phyloP scores from a whole-genome alignment of 1,140 invertebrate species.

The Caerostris extrusa region DNA sequence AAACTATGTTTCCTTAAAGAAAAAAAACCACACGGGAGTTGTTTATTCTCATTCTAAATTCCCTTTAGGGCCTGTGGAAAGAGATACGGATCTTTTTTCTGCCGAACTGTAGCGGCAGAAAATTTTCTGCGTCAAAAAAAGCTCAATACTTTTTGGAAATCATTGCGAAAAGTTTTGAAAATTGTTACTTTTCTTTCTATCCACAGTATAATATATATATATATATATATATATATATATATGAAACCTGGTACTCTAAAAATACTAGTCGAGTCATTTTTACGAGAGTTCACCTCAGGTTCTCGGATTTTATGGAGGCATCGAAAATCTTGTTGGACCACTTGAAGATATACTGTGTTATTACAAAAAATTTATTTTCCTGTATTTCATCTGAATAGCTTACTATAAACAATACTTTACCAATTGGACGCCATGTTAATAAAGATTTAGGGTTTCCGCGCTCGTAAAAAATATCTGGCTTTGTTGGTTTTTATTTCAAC shows the following conservation, averaged over 20 bases:
- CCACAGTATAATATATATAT: neutral
- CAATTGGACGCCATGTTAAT: neutral
- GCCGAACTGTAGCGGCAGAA: neutral
- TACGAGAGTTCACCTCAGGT: neutral
- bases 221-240: neutral
- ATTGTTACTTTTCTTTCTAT: neutral
- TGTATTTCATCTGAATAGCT: neutral
- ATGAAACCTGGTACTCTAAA: neutral
- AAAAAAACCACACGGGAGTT: neutral
- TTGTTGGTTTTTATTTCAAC: neutral
- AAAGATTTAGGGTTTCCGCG: neutral
- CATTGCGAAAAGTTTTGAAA: conserved; percentile 17
- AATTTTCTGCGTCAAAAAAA: neutral
- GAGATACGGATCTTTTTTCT: conserved; percentile 6
- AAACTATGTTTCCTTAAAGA: no score
- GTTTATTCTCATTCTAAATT: neutral
- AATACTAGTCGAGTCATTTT: neutral
- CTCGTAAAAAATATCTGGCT: neutral
- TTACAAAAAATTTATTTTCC: neutral
- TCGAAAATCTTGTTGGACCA: neutral
- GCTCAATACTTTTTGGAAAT: neutral
- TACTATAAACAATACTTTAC: conserved; percentile 18
- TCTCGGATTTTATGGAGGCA: neutral
- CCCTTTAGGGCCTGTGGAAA: neutral
- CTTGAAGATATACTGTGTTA: neutral